Evolutionary conservation across 2,888 invertebrate genomes (phyloP), one percentile per base, ranked within the genome.

Genomic region (Drosophila melanosoma): DNA sequence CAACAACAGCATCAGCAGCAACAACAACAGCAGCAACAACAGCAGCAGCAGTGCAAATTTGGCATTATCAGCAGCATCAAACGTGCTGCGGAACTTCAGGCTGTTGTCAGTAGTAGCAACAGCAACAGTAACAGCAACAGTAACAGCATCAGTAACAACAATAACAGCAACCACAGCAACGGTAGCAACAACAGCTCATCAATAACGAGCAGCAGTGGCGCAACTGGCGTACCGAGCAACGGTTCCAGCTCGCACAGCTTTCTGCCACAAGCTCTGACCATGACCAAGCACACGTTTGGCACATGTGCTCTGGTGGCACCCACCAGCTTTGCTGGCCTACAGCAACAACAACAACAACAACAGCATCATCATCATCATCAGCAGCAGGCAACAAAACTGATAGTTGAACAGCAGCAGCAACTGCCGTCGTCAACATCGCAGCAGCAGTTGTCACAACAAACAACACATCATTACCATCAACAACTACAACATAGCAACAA

Each of bases 251-350:
- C 63, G 5, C 91, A 91, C 38, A 72, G 83, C 62, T 82, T 82
- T 38, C 26, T 81, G 62, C 73, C 78, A 6, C 76, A 81, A 59
- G 63, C 82, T 5, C 79, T 86, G 67, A 75, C 81, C 58, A 91
- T 87, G 82, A 90, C 91, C 45, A 92, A 91, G 70, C 93, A 93
- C 71, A 93, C 93, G 5, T 93, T 93, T 62, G 93, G 93, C 40
- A 92, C 93, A 20, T 93, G 93, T 65, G 92, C 92, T 1, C 73
- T 93, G 29, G 69, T 91, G 53, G 89, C 92, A 54, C 91, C 91
- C 36, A 90, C 92, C n/a, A 91, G 79, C 52, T 90, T 83, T 69
- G 90, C 76, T 59, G 78, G 60, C 29, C 73, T 87, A 11, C 82
- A 85, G 20, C 82, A 79, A 52, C 84, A 74, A 8, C 74, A 71